A percentile compares a stretch with the other conserved stretches of the same genome.
These are phyloP conservation scores for Periophthalmus magnuspinnatus DNA, from an alignment of 2,797 vertebrate species.

Conservation along the genomic window DNA sequence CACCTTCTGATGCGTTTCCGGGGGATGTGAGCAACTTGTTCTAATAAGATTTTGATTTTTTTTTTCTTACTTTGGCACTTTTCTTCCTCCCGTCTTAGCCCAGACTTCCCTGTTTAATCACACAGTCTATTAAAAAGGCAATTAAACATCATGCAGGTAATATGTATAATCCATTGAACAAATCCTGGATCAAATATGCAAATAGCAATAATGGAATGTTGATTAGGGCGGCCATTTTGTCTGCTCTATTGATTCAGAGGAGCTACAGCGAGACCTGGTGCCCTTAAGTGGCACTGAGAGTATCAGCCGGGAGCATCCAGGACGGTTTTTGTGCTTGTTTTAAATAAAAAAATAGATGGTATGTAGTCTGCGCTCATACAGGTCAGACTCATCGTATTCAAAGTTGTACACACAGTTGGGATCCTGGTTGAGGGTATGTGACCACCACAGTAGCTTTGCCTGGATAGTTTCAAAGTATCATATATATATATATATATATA, in stretches of 20 bases:
- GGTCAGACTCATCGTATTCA: no score
- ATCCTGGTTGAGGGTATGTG: no score
- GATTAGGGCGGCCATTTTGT: constrained; percentile 68
- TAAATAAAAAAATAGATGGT: constrained; percentile 21
- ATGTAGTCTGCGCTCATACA: no score
- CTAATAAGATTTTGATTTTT: constrained; percentile 63
- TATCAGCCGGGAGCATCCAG: neutral
- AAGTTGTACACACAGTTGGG: no score
- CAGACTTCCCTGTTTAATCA: constrained; percentile 70
- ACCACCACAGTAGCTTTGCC: no score
- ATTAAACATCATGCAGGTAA: constrained; percentile 79
- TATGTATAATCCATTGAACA: constrained; percentile 78
- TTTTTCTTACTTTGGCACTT: constrained; percentile 26
- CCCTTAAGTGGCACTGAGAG: constrained; percentile 42
- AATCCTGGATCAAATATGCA: constrained; percentile 77
- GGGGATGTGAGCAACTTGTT: constrained; percentile 60
- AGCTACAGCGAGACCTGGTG: constrained; percentile 47
- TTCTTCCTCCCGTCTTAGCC: constrained; percentile 35
- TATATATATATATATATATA: no score
- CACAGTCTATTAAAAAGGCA: constrained; percentile 78
- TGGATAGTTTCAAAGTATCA: no score
- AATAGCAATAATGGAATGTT: constrained; percentile 71
- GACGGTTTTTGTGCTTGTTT: neutral
- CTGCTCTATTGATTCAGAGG: constrained; percentile 64
- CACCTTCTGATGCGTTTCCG: constrained; percentile 45